Evolutionary conservation across 2,888 invertebrate genomes (phyloP), one percentile per base, ranked within the genome.

Genomic region (Phrixothrix hirtus): DNA sequence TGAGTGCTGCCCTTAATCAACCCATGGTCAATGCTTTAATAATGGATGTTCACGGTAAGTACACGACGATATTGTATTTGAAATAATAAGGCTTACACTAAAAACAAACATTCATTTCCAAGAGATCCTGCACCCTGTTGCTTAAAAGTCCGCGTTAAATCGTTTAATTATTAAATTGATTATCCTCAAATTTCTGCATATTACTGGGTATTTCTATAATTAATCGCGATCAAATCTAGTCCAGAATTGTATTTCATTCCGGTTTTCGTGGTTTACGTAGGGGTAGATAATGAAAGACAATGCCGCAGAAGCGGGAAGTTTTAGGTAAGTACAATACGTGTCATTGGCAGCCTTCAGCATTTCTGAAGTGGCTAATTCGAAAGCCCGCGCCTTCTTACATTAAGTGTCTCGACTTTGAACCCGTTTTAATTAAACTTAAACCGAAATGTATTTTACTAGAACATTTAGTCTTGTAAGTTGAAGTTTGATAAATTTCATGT

Each of bases 31-130:
- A 80, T 55, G 79, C 77, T 69, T 76, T 90, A 53, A 81, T 81
- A 55, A 78, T 88, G 16, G 86, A 89, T 68, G 87, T 90, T 30
- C 81, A 88, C 74, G 89, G 90, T 91, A 74, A 80, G 85, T n/a
- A n/a, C n/a, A n/a, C n/a, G n/a, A n/a, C n/a, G n/a, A n/a, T n/a
- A n/a, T n/a, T n/a, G n/a, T n/a, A n/a, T n/a, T n/a, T n/a, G n/a
- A n/a, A n/a, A n/a, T n/a, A n/a, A n/a, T n/a, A n/a, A n/a, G n/a
- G n/a, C n/a, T n/a, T n/a, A n/a, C n/a, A n/a, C n/a, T n/a, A n/a
- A n/a, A n/a, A n/a, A n/a, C n/a, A n/a, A n/a, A n/a, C n/a, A n/a
- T n/a, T n/a, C n/a, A n/a, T n/a, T n/a, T n/a, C n/a, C n/a, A n/a
- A n/a, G n/a, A n/a, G n/a, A n/a, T n/a, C n/a, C n/a, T n/a, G n/a